Base-by-base conservation (phyloP, 2,888 invertebrate species). In the Ditylenchus weischeri region DNA sequence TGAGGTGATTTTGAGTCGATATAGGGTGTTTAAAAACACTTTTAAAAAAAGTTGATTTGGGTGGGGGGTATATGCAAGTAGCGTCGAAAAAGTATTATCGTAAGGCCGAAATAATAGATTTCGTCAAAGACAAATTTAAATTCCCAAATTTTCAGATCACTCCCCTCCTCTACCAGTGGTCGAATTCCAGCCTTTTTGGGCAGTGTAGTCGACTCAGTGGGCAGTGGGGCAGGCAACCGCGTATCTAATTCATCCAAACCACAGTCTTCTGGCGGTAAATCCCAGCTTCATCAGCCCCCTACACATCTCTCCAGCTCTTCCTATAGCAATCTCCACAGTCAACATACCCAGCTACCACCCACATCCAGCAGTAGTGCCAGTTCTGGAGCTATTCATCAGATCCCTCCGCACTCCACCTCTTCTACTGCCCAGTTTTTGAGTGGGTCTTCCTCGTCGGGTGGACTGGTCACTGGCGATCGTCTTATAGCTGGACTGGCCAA, bases 401-500 rank as follows among this genome's bases (percentile, higher is more conserved):
- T 43, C 15, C 43, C 43, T 43, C 54, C 54, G 2, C 54, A 54
- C 13, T 29, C 21, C 23, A 43, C 43, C 15, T 43, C 43, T 43
- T 10, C 43, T 15, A 43, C 43, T 43, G 43, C 43, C 43, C 43
- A 43, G 15, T 43, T 43, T 10, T 29, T 54, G 54, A 54, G 23
- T 54, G 54, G n/a, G 10, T 54, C 54, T 1, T 54, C 54, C 11
- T 54, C 54, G n/a, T 54, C n/a, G 29, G 54, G 54, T 29, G 54
- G 54, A 23, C 54, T 54, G 13, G 54, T 54, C 11, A 13, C 54
- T 54, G 54, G 54, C 8, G 54, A 54, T 29, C 54, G 54, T 29
- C 54, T 54, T 15, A 54, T 54, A 23, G 54, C 54, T 29, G 54
- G 54, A 21, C 29, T 54, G 29, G 54, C 54, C 29, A 54, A 54